phyloP scores from a whole-genome alignment of 2,113 vertebrate species.

The Agapornis roseicollis region DNA sequence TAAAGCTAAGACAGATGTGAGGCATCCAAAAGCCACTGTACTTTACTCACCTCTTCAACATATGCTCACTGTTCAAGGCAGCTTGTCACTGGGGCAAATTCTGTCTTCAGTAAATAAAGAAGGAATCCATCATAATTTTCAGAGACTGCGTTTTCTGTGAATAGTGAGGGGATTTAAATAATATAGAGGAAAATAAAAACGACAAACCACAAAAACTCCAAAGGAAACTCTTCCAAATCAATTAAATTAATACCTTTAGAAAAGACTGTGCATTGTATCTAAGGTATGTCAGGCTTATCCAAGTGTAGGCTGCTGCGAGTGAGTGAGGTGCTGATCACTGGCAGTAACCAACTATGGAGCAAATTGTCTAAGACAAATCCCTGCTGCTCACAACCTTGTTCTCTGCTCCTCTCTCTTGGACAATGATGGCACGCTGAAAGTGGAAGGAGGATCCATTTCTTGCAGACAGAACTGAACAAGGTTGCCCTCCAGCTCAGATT shows the following conservation, averaged over 20 bases:
- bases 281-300: not conserved
- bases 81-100: not conserved
- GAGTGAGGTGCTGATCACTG: not conserved
- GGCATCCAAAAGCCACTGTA: not conserved
- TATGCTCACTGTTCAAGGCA: not conserved
- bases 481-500: not conserved
- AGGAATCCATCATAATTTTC: not conserved
- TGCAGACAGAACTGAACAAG: not conserved
- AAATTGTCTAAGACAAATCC: not conserved
- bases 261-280: not conserved
- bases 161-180: not conserved
- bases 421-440: not conserved
- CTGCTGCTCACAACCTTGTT: accelerated
- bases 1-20: not conserved
- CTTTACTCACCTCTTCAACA: not conserved
- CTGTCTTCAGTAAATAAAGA: not conserved
- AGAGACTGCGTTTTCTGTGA: not conserved
- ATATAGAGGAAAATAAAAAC: not conserved
- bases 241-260: not conserved
- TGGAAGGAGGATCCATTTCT: not conserved
- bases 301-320: not conserved
- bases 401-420: not conserved
- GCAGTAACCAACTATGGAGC: not conserved
- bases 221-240: not conserved
- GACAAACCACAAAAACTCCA: not conserved